Base-by-base conservation (phyloP, 2,888 invertebrate species). In the Sicus ferrugineus region DNA sequence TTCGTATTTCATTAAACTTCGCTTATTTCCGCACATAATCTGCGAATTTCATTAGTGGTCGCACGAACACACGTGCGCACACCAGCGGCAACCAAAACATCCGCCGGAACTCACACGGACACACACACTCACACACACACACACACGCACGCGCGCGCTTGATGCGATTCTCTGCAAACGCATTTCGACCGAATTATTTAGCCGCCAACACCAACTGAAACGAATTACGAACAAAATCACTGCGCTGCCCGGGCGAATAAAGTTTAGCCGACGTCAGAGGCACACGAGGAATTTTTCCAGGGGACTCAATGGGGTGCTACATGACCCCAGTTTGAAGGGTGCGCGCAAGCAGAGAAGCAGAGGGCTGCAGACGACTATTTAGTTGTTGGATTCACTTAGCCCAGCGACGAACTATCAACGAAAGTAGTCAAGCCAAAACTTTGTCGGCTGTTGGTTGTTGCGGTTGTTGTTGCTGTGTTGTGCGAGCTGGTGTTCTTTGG, bases 381-480 rank as follows among this genome's bases (percentile, higher is more conserved):
- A 34, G 38, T 34, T 9, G 11, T 34, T 9, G 38, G 11, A 34
- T 34, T 34, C 38, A 34, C 38, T 5, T 5, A 11, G 7, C 5
- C 11, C 72, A 72, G 73, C 50, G 34, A 58, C 61, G 28, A 58
- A 50, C 66, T 58, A 66, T 66, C 58, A 66, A 69, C 69, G 19
- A 31, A 69, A 64, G 69, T 50, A 34, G 34, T 34, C 9, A 42
- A 62, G 28, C 11, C 19, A n/a, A n/a, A 50, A 21, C 19, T 50
- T 23, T 19, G 38, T 34, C 5, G 38, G 38, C 38, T 5, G 38
- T 5, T 11, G 38, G 38, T 34, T 34, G 38, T 5, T 34, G n/a
- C n/a, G n/a, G n/a, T n/a, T n/a, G n/a, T n/a, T n/a, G n/a, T n/a
- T n/a, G n/a, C n/a, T n/a, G n/a, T 9, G 38, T 34, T 34, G 38